Percentiles rank a stretch among this genome's conserved stretches.
These are phyloP conservation scores for Stenodera caucasica DNA, from an alignment of 2,888 invertebrate genomes.

Conservation along the genomic window DNA sequence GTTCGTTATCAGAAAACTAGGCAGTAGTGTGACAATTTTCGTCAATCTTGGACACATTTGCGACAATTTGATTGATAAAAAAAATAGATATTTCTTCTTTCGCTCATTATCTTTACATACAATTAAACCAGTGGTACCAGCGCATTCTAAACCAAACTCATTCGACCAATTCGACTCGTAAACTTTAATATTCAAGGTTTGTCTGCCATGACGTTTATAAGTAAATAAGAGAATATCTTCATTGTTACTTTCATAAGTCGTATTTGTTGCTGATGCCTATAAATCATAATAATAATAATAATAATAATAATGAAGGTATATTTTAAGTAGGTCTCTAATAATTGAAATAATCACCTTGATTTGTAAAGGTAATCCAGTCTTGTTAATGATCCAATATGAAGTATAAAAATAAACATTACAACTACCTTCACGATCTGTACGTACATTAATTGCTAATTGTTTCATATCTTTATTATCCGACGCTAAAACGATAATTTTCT, in stretches of 20 bases:
- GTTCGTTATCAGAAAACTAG: slow-evolving; percentile 78
- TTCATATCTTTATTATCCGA: slow-evolving; percentile 69
- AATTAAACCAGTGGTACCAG: slow-evolving; percentile 75
- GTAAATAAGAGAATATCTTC: slow-evolving; percentile 74
- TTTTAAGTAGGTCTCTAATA: not conserved
- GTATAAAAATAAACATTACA: slow-evolving; percentile 72
- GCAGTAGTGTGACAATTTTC: slow-evolving; percentile 76
- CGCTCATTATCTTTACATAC: slow-evolving; percentile 73
- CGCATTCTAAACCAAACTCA: slow-evolving; percentile 67
- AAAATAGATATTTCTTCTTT: slow-evolving; percentile 70
- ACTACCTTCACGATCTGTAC: slow-evolving; percentile 64
- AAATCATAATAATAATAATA: slow-evolving; percentile 20
- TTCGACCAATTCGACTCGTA: slow-evolving; percentile 69
- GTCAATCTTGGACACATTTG: slow-evolving; percentile 74
- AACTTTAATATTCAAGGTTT: slow-evolving; percentile 60
- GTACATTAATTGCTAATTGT: slow-evolving; percentile 69
- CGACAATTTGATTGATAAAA: slow-evolving; percentile 69
- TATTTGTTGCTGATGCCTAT: slow-evolving; percentile 66
- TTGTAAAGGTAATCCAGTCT: slow-evolving; percentile 80
- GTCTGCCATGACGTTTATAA: slow-evolving; percentile 60
- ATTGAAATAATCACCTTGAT: slow-evolving; percentile 61
- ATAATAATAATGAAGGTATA: not conserved
- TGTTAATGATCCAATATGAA: slow-evolving; percentile 89
- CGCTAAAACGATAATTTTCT: slow-evolving; percentile 53
- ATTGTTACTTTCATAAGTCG: slow-evolving; percentile 59